These are phyloP conservation scores for Meiosimyza decipiens DNA, from an alignment of 2,888 invertebrate genomes.

Conservation along the genomic window DNA sequence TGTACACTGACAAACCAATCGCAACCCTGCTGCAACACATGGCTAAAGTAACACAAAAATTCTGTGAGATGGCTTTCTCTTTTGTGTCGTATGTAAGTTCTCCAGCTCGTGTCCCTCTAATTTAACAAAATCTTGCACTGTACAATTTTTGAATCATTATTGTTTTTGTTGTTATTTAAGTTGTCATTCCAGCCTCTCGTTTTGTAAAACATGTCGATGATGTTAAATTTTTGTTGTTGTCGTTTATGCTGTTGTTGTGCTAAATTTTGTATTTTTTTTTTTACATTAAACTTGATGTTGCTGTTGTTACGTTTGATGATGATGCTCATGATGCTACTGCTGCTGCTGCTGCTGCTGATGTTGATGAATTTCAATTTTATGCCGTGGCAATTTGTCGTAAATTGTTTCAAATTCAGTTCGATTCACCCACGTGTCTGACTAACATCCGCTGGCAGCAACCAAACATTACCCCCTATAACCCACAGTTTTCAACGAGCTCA, in stretches of 20 bases:
- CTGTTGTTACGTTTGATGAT: slow-evolving; percentile 36
- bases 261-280: not conserved
- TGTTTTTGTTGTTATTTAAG: slow-evolving; percentile 16
- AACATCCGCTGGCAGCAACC: too few relatives aligned
- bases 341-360: slow-evolving; percentile 39
- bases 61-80: too few relatives aligned
- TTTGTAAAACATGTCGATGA: slow-evolving; percentile 32
- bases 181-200: slow-evolving; percentile 3
- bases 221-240: slow-evolving; percentile 35
- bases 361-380: slow-evolving; percentile 48
- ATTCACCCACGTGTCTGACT: slow-evolving; percentile 8
- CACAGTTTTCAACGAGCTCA: too few relatives aligned
- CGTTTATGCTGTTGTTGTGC: slow-evolving; percentile 35
- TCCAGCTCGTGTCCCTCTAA: too few relatives aligned
- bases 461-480: too few relatives aligned
- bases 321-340: slow-evolving; percentile 54
- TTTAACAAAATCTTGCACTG: too few relatives aligned
- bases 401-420: too few relatives aligned
- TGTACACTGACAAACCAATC: too few relatives aligned
- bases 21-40: too few relatives aligned
- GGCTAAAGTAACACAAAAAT: too few relatives aligned
- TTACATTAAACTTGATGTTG: not conserved
- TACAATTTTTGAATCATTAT: too few relatives aligned
- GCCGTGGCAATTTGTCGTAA: slow-evolving; percentile 42
- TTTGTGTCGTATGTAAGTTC: too few relatives aligned